Evolutionary conservation across 2,113 vertebrate genomes (phyloP).

Genomic region (Rana temporaria): DNA sequence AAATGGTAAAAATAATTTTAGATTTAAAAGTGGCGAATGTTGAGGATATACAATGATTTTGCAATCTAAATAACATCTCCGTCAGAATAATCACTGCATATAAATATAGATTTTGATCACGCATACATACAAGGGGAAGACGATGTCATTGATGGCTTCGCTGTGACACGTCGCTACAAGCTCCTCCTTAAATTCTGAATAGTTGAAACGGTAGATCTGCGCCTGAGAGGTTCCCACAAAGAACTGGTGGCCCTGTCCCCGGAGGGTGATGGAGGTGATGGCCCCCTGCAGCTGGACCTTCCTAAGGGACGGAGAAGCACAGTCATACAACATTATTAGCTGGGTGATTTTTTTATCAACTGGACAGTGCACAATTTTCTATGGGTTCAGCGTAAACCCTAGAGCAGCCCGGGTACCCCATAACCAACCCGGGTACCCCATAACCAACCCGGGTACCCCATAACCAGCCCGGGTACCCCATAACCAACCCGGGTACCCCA

Average conservation of each 20-base stretch:
- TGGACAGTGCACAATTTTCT: not conserved
- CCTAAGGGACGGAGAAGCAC: constrained; percentile 64
- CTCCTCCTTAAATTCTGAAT: constrained; percentile 79
- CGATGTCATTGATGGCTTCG: constrained; percentile 74
- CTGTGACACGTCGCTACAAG: constrained; percentile 80
- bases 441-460: no score
- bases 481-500: no score
- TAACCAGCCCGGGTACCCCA: no score
- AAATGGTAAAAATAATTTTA: no score
- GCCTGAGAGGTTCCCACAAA: constrained; percentile 80
- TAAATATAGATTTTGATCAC: no score
- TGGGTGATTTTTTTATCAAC: not conserved
- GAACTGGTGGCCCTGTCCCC: constrained; percentile 81
- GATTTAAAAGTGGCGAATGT: no score
- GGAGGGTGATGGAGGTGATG: constrained; percentile 80
- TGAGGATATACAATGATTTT: no score
- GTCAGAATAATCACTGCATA: no score
- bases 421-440: no score
- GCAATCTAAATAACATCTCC: no score
- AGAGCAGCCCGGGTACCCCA: no score
- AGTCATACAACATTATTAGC: not conserved
- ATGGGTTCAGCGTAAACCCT: no score
- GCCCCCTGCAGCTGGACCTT: constrained; percentile 79
- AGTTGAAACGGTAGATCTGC: constrained; percentile 78
- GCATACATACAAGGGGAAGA: constrained; percentile 80